Percentiles rank a stretch among this genome's conserved stretches.
Conservation (phyloP, 2,888 invertebrate genomes). For the Chelonus formosanus region DNA sequence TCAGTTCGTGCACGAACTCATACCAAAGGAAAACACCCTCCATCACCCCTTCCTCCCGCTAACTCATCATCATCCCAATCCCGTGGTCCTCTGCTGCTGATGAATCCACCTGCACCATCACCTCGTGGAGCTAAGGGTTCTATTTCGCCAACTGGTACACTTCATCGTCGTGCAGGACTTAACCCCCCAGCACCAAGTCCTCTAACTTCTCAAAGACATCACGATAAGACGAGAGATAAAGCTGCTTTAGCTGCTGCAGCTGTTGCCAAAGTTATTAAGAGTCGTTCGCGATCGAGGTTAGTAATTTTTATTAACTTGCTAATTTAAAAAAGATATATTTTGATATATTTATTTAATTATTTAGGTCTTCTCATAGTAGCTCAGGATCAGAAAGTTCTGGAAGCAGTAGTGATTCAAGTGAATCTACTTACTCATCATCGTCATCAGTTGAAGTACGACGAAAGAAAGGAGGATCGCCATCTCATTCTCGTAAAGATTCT, state of each 20-base stretch:
- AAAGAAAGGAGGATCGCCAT: conserved; percentile 66
- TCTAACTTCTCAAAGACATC: conserved; percentile 53
- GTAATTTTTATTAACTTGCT: not conserved
- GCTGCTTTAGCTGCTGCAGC: conserved; percentile 60
- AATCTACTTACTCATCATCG: conserved; percentile 69
- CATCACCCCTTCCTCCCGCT: conserved; percentile 55
- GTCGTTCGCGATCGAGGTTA: conserved; percentile 61
- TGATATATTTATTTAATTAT: conserved; percentile 18
- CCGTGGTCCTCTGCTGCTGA: conserved; percentile 73
- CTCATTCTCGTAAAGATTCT: conserved; percentile 57
- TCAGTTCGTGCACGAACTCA: conserved; percentile 64
- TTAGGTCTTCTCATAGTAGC: conserved; percentile 66
- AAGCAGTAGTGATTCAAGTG: conserved; percentile 69
- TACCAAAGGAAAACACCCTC: conserved; percentile 53
- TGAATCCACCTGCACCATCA: conserved; percentile 80
- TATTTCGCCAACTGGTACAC: conserved; percentile 60
- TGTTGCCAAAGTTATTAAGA: conserved; percentile 62
- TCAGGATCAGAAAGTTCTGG: conserved; percentile 68
- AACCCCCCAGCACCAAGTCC: conserved; percentile 63
- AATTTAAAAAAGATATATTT: not conserved
- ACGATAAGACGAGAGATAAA: conserved; percentile 57
- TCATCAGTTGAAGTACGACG: conserved; percentile 65
- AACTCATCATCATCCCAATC: conserved; percentile 46
- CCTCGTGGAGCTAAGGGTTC: conserved; percentile 66
- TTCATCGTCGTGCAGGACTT: conserved; percentile 60